Percentiles rank a stretch among this genome's conserved stretches.
These are phyloP conservation scores for Astyanax mexicanus DNA, from an alignment of 2,797 vertebrate genomes.

Conservation along the genomic window DNA sequence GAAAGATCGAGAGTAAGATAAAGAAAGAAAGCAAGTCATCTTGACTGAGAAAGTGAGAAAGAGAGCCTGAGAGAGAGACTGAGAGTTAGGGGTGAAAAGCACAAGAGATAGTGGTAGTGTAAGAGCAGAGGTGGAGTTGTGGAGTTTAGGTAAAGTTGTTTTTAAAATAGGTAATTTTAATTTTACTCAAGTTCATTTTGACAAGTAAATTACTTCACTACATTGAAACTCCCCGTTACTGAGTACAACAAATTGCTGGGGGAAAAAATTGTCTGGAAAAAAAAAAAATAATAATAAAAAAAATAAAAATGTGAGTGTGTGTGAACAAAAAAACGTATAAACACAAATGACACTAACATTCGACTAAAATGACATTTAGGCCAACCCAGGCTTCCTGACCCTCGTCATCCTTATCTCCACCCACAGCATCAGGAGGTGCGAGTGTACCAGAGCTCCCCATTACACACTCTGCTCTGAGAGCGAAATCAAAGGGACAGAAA, in stretches of 20 bases:
- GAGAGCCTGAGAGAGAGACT: not conserved
- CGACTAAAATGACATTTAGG: conserved; percentile 49
- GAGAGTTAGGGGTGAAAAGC: not conserved
- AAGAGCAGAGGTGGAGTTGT: no score
- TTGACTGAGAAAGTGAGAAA: not conserved
- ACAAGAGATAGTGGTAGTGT: no score
- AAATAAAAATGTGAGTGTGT: no score
- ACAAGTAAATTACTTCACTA: no score
- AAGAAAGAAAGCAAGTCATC: not conserved
- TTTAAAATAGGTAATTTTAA: no score
- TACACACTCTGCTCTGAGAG: conserved; percentile 29
- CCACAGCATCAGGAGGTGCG: conserved; percentile 39
- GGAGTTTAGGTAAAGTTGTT: no score
- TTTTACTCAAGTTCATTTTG: no score
- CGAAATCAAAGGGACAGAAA: conserved; percentile 32
- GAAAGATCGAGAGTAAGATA: not conserved
- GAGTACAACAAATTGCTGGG: no score
- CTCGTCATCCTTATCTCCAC: conserved; percentile 48
- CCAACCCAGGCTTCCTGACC: conserved; percentile 40
- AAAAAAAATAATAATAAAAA: no score
- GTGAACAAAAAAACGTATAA: not conserved
- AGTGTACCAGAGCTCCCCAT: conserved; percentile 31
- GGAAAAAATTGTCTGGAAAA: no score
- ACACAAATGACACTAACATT: not conserved
- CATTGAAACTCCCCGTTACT: no score